phyloP scores from a whole-genome alignment of 2,888 invertebrate genomes.

The Agrotis ipsilon region DNA sequence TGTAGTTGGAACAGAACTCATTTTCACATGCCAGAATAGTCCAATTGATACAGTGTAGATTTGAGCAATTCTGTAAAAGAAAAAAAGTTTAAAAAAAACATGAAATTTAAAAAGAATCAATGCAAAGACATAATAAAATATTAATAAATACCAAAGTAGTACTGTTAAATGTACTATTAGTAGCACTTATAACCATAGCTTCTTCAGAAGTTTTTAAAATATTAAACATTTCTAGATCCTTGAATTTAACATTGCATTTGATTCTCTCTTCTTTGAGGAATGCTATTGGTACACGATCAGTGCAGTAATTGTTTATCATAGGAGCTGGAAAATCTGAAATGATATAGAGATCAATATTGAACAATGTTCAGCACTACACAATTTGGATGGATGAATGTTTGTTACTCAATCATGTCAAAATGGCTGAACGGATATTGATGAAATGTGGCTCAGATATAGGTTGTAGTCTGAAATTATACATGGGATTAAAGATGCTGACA shows the following conservation, averaged over 20 bases:
- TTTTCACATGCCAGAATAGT: slow-evolving; percentile 77
- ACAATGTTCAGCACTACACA: not conserved
- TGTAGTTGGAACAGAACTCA: slow-evolving; percentile 74
- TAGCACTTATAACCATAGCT: slow-evolving; percentile 78
- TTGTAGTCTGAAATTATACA: too few species aligned
- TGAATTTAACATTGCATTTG: slow-evolving; percentile 79
- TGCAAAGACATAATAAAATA: not conserved
- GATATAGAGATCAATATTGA: not conserved
- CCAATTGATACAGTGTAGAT: slow-evolving; percentile 83
- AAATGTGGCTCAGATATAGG: too few species aligned
- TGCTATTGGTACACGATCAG: slow-evolving; percentile 74
- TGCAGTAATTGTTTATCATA: slow-evolving; percentile 80
- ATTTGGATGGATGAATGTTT: too few species aligned
- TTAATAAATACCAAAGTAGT: slow-evolving; percentile 75
- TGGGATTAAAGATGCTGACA: not conserved
- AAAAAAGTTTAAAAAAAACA: not conserved
- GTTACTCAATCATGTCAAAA: too few species aligned
- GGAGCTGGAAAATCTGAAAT: slow-evolving; percentile 82
- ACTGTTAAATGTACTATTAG: slow-evolving; percentile 73
- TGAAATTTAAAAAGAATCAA: not conserved
- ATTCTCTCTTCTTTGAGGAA: slow-evolving; percentile 79
- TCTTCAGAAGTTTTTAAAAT: slow-evolving; percentile 75
- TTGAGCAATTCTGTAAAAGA: slow-evolving; percentile 84
- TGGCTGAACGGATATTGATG: too few species aligned
- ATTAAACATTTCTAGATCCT: slow-evolving; percentile 83